Evolutionary conservation across 2,888 invertebrate genomes (phyloP).

Genomic region (Sinhomidia bicolor): DNA sequence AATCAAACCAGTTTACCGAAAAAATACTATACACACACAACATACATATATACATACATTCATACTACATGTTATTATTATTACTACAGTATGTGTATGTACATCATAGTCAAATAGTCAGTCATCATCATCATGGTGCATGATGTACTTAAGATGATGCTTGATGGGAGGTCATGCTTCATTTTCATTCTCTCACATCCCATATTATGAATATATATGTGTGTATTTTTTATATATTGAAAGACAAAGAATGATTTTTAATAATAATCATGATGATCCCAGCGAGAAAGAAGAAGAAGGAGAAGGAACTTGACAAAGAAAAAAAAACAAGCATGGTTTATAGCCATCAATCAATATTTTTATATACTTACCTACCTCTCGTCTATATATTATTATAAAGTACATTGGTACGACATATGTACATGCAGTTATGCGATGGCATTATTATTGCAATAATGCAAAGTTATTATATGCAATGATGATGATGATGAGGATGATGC

Average conservation of each 20-base stretch:
- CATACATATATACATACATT: neutral
- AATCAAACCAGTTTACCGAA: constrained; percentile 73
- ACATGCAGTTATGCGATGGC: neutral
- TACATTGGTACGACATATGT: too few relatives aligned
- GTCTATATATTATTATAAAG: too few relatives aligned
- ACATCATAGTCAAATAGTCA: neutral
- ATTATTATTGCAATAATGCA: neutral
- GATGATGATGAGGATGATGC: neutral
- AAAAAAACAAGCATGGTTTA: too few relatives aligned
- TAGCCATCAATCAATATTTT: constrained; percentile 74
- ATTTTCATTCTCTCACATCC: constrained; percentile 62
- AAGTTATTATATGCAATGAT: constrained; percentile 31
- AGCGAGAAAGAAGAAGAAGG: neutral
- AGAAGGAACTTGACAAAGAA: constrained; percentile 68
- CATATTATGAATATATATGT: too few relatives aligned
- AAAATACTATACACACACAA: too few relatives aligned
- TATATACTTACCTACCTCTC: too few relatives aligned
- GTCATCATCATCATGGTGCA: neutral
- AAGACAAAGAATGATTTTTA: constrained; percentile 47
- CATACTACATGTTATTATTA: too few relatives aligned
- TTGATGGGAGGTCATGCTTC: constrained; percentile 75
- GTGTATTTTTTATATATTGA: too few relatives aligned
- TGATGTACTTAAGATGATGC: constrained; percentile 72
- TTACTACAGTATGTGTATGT: too few relatives aligned
- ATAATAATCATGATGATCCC: constrained; percentile 51